Percentiles rank a stretch among this genome's conserved stretches.
These are phyloP conservation scores for Eupithecia subumbrata DNA, from an alignment of 2,888 invertebrate genomes.

Conservation along the genomic window DNA sequence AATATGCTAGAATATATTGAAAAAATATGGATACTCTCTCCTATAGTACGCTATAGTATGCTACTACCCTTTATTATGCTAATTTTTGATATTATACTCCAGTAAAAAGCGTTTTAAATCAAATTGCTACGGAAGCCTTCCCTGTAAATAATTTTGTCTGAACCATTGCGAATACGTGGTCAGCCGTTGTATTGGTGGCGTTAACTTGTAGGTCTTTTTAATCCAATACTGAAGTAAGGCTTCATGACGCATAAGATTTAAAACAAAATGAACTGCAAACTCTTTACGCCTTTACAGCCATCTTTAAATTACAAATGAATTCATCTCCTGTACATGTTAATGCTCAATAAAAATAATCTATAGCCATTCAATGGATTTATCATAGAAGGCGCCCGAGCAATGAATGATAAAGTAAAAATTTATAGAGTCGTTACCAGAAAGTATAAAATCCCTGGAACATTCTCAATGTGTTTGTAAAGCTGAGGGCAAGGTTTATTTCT, in stretches of 20 bases:
- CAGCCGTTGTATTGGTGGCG: conserved; percentile 45
- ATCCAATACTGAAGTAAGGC: conserved; percentile 64
- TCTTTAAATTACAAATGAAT: conserved; percentile 14
- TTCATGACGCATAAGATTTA: conserved; percentile 50
- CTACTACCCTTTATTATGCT: no score
- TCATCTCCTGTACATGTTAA: conserved; percentile 17
- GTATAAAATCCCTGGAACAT: conserved; percentile 40
- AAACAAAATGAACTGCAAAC: conserved; percentile 15
- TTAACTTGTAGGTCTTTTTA: conserved; percentile 59
- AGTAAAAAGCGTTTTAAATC: background rate
- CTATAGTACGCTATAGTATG: no score
- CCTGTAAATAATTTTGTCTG: background rate
- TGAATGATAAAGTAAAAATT: conserved; percentile 37
- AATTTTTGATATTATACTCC: no score
- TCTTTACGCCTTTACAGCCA: conserved; percentile 4
- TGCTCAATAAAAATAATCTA: conserved; percentile 34
- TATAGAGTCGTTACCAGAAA: conserved; percentile 41
- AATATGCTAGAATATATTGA: no score
- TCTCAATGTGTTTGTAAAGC: conserved; percentile 37
- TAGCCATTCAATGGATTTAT: conserved; percentile 31
- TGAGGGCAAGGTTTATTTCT: conserved; percentile 40
- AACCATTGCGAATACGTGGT: conserved; percentile 37
- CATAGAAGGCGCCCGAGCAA: conserved; percentile 25
- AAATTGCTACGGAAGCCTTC: background rate
- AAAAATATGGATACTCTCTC: no score